Evolutionary conservation across 2,888 invertebrate genomes (phyloP).

Genomic region (Blastobasis adustella): DNA sequence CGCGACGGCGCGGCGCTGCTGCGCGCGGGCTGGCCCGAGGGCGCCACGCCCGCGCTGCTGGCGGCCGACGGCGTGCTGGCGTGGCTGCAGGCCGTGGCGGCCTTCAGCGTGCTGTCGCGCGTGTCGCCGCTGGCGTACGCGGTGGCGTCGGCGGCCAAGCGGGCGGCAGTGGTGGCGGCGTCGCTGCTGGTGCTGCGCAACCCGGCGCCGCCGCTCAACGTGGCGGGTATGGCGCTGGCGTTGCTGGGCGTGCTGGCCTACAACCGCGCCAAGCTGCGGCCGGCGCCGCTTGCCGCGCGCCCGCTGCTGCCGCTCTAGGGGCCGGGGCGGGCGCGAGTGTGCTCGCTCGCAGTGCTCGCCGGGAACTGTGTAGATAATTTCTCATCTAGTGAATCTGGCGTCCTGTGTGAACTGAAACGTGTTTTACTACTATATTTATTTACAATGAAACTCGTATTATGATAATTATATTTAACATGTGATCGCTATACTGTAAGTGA

Average conservation of each 20-base stretch:
- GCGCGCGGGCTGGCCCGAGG: constrained; percentile 16
- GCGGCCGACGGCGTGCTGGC: constrained; percentile 87
- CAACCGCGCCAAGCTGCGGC: constrained; percentile 72
- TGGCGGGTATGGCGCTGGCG: constrained; percentile 93
- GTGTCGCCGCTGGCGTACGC: constrained; percentile 97
- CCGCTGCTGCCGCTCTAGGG: constrained; percentile 11
- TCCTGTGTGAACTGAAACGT: too few species aligned
- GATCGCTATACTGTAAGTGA: too few species aligned
- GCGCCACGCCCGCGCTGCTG: constrained; percentile 30
- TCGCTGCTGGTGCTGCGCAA: constrained; percentile 92
- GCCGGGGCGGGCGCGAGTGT: neutral
- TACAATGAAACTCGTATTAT: too few species aligned
- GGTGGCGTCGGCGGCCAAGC: constrained; percentile 95
- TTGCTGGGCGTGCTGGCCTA: constrained; percentile 92
- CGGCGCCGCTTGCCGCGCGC: constrained; percentile 26
- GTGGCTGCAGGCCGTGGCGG: constrained; percentile 96
- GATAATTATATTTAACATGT: too few species aligned
- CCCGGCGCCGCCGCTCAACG: constrained; percentile 90
- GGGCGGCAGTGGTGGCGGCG: constrained; percentile 92
- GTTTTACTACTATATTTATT: too few species aligned
- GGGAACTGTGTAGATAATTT: too few species aligned
- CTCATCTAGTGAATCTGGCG: too few species aligned
- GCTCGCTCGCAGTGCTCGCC: too few species aligned
- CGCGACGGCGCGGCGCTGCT: constrained; percentile 23
- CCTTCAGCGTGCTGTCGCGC: constrained; percentile 92